Conservation (phyloP, 2,888 invertebrate species). For the Tanypteryx hageni region DNA sequence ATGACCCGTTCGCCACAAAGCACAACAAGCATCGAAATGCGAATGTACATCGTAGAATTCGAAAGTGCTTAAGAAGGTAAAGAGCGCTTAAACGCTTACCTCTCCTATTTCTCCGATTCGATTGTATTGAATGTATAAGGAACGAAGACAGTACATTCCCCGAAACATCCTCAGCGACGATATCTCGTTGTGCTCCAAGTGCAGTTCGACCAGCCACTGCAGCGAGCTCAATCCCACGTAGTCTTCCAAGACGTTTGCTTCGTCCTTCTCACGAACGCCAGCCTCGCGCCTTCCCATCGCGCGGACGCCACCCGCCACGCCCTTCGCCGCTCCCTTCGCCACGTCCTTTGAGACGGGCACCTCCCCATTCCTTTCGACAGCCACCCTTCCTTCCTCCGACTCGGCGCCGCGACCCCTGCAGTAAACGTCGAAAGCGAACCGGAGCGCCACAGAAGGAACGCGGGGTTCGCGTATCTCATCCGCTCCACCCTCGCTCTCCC, state of each 20-base stretch:
- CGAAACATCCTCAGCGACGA: conserved; percentile 19
- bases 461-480: neutral
- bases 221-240: conserved; percentile 6
- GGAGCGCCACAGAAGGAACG: neutral
- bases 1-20: too few species aligned
- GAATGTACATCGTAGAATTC: too few species aligned
- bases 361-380: neutral
- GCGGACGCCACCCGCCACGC: neutral
- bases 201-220: conserved; percentile 7
- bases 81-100: neutral
- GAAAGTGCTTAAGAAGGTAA: too few species aligned
- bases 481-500: neutral
- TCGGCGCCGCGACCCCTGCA: neutral
- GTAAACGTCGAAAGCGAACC: neutral
- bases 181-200: conserved; percentile 1
- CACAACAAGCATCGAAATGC: too few species aligned
- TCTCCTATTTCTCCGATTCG: conserved; percentile 30
- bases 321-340: neutral
- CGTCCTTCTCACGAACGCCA: neutral
- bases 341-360: neutral
- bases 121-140: neutral
- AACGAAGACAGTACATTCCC: neutral
- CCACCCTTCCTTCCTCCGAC: neutral
- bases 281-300: neutral
- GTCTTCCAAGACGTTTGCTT: neutral